phyloP scores from a whole-genome alignment of 2,113 vertebrate species.

The Cephalopholis sonnerati region DNA sequence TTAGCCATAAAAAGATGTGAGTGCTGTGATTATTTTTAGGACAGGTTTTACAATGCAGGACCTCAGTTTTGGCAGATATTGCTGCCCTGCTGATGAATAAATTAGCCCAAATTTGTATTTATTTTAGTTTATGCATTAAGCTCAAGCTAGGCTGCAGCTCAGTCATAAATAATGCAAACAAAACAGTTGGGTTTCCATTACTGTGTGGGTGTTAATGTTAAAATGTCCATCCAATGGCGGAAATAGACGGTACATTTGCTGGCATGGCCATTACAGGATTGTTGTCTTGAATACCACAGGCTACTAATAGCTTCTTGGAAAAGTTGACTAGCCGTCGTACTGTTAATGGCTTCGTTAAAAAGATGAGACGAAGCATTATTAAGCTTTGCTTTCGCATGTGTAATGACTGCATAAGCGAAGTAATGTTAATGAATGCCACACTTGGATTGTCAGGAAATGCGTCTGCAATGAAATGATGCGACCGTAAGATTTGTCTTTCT shows the following conservation, averaged over 20 bases:
- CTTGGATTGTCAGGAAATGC: constrained; percentile 27
- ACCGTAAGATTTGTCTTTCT: not conserved
- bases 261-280: constrained; percentile 22
- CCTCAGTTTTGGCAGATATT: not conserved
- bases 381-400: constrained; percentile 11
- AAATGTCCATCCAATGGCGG: no score
- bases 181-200: constrained; percentile 37
- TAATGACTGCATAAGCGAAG: constrained; percentile 39
- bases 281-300: constrained; percentile 57
- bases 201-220: constrained; percentile 18
- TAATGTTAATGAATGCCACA: constrained; percentile 28
- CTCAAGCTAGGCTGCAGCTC: constrained; percentile 30
- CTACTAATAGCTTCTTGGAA: constrained; percentile 60
- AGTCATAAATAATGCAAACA: constrained; percentile 55
- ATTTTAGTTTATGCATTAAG: constrained; percentile 30
- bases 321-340: constrained; percentile 21
- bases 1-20: not conserved
- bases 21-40: constrained; percentile 9
- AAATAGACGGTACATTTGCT: constrained; percentile 12
- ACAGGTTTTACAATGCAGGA: not conserved
- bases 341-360: constrained; percentile 53
- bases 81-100: constrained; percentile 11
- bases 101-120: constrained; percentile 16
- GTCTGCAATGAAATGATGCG: constrained; percentile 24
- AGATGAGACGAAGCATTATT: constrained; percentile 41